Conservation (phyloP, 2,888 invertebrate species). For the Cosmia trapezina region DNA sequence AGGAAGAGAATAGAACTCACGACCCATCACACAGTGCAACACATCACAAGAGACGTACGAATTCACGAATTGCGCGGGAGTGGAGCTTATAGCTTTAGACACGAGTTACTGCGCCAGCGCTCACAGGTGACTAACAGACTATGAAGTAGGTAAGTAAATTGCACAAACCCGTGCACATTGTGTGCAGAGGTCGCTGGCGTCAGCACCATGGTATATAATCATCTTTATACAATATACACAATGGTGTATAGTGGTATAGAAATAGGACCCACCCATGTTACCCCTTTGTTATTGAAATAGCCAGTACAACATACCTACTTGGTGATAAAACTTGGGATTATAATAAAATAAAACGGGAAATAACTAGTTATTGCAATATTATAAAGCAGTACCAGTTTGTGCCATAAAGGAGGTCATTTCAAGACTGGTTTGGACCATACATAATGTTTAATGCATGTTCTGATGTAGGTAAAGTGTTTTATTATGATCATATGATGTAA, state of each 20-base stretch:
- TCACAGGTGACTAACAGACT: constrained; percentile 62
- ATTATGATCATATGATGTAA: constrained; percentile 39
- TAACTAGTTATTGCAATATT: constrained; percentile 35
- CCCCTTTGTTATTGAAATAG: constrained; percentile 41
- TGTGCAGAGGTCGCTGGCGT: constrained; percentile 52
- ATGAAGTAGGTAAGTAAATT: constrained; percentile 21
- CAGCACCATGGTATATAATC: constrained; percentile 48
- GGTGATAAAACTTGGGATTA: background rate
- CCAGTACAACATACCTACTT: background rate
- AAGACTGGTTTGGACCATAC: constrained; percentile 50
- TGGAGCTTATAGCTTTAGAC: constrained; percentile 1
- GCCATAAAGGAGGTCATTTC: constrained; percentile 14
- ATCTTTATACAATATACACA: constrained; percentile 47
- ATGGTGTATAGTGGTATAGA: constrained; percentile 28
- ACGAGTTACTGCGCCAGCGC: constrained; percentile 53
- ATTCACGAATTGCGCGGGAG: constrained; percentile 39
- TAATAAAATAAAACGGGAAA: constrained; percentile 26
- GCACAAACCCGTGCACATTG: constrained; percentile 36
- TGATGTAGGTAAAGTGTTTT: constrained; percentile 21
- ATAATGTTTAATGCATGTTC: constrained; percentile 31
- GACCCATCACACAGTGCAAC: constrained; percentile 73
- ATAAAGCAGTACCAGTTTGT: constrained; percentile 32
- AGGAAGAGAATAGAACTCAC: constrained; percentile 70
- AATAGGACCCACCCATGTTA: constrained; percentile 53
- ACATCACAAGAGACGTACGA: constrained; percentile 63